Evolutionary conservation across 2,797 vertebrate species (phyloP).

Genomic region (Melanotaenia maccullochi): DNA sequence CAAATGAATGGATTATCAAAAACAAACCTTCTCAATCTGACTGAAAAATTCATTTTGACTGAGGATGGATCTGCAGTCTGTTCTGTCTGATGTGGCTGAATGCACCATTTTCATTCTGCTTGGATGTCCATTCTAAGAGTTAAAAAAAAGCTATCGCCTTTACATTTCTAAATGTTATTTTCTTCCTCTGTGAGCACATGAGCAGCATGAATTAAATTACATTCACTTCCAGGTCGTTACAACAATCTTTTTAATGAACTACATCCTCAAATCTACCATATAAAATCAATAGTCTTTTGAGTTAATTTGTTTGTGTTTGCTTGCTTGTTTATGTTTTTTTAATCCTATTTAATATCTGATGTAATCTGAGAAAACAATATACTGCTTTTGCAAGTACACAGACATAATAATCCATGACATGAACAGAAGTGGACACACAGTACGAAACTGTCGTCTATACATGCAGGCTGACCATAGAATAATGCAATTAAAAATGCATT

Average conservation of each 20-base stretch:
- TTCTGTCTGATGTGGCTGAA: neutral
- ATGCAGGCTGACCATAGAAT: constrained; percentile 33
- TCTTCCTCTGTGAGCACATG: neutral
- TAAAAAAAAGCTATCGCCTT: neutral
- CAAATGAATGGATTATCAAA: neutral
- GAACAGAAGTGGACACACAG: constrained; percentile 11
- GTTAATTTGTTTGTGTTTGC: neutral
- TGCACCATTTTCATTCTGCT: neutral
- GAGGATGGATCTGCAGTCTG: neutral
- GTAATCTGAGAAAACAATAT: neutral
- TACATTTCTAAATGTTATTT: neutral
- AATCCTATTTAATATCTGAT: neutral
- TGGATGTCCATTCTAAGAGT: neutral
- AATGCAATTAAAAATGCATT: constrained; percentile 58
- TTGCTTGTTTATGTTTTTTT: neutral
- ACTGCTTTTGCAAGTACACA: constrained; percentile 1
- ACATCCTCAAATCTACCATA: neutral
- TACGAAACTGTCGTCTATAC: constrained; percentile 7
- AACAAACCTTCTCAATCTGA: neutral
- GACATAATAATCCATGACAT: neutral
- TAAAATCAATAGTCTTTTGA: neutral
- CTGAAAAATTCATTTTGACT: neutral
- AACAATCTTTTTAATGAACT: neutral
- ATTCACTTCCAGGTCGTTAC: neutral
- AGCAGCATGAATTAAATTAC: neutral